A percentile compares a stretch with the other conserved stretches of the same genome.
Conservation (phyloP, 2,113 vertebrate genomes). For the Rutilus rutilus region DNA sequence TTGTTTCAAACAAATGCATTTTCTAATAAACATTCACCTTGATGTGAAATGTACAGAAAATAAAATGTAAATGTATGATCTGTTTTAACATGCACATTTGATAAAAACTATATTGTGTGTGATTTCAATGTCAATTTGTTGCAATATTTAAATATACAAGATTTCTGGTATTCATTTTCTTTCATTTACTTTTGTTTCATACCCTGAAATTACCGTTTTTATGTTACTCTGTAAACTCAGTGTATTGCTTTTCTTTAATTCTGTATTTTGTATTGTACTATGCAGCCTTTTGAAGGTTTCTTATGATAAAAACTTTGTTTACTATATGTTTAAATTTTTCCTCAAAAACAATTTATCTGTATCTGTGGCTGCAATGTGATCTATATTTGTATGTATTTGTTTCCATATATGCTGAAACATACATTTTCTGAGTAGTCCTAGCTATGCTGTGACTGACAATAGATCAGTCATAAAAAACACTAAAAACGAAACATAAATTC, state of each 20-base stretch:
- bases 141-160: no score
- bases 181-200: no score
- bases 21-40: not conserved
- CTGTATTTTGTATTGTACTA: not conserved
- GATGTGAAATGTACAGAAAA: not conserved
- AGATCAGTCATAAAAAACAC: no score
- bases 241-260: not conserved
- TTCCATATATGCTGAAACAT: no score
- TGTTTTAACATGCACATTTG: not conserved
- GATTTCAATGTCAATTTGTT: not conserved
- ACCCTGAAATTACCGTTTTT: not conserved
- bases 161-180: not conserved
- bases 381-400: no score
- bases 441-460: no score
- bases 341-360: not conserved
- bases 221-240: not conserved
- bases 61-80: not conserved
- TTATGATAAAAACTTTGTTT: not conserved
- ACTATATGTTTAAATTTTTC: not conserved
- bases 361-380: not conserved
- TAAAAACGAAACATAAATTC: no score
- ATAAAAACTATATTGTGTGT: not conserved
- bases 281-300: not conserved
- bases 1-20: not conserved
- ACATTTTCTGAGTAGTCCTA: no score